Evolutionary conservation across 2,888 invertebrate species (phyloP).

Genomic region (Teleogryllus oceanicus): DNA sequence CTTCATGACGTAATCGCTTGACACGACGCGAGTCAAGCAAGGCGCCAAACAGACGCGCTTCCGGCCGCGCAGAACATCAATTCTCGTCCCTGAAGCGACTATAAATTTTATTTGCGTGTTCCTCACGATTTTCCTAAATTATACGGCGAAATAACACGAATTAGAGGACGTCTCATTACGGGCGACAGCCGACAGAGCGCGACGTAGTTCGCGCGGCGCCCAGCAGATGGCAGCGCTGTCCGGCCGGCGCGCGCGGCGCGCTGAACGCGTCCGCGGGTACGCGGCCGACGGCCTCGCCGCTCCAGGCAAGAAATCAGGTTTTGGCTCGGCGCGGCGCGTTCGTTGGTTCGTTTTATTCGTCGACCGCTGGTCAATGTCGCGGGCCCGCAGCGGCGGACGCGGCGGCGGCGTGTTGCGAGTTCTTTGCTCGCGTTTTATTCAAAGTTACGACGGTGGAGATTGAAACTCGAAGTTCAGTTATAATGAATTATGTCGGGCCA

Average conservation of each 20-base stretch:
- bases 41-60: too few species aligned
- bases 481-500: conserved; percentile 10
- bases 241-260: neutral
- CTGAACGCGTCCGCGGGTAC: neutral
- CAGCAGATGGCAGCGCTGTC: neutral
- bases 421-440: neutral
- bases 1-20: too few species aligned
- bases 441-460: neutral
- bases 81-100: too few species aligned
- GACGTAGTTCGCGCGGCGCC: neutral
- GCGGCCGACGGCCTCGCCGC: neutral
- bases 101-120: too few species aligned
- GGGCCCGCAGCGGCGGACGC: neutral
- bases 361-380: neutral
- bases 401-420: neutral
- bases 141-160: neutral
- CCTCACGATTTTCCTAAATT: neutral
- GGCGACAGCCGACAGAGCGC: neutral
- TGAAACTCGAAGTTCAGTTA: conserved; percentile 18
- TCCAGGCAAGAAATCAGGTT: neutral
- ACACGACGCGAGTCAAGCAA: too few species aligned
- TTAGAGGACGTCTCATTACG: neutral
- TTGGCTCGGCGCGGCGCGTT: neutral
- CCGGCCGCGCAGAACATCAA: too few species aligned
- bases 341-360: neutral